Base-by-base conservation (phyloP, 2,888 invertebrate species). In the Synanthedon vespiformis region DNA sequence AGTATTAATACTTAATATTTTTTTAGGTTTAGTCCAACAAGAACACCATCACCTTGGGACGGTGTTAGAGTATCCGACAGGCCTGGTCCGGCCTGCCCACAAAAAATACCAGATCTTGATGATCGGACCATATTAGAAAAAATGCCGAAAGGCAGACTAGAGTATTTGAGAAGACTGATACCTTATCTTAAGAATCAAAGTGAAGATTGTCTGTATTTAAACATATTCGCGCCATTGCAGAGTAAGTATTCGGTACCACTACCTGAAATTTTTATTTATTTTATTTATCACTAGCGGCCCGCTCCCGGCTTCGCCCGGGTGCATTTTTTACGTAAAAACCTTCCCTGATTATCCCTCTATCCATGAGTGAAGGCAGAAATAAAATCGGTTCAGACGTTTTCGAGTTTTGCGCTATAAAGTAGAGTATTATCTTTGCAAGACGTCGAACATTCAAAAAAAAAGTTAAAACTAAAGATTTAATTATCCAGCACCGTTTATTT, bases 161-260 rank as follows among this genome's bases (percentile, higher is more conserved):
- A 96, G 79, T 95, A 97, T 81, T 89, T 98, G 62, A 94, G 93
- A 88, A 91, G 97, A 77, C 89, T 98, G 84, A 89, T 95, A 77
- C 96, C 96, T 63, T 93, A 94, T 88, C 91, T 98, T 77, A 91
- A 91, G 83, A 94, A 97, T 85, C 97, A 98, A 90, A 95, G 94
- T 78, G 99, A 99, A 90, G 98, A 99, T 90, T 99, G 99, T 80
- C 92, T 99, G 63, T 97, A 96, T 85, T 92, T 99, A 80, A 99
- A 99, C 88, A 93, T 99, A 76, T 99, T 97, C 89, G 95, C 96
- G 48, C 98, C 98, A 56, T 93, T 94, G 70, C 94, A 95, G 92
- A 96, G 97, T 97, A 88, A 91, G 92, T 87, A 65, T 51, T n/a
- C 27, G 1, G 0, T 34, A 8, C 27, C 8, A 34, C 27, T 34